Conservation (phyloP, 1,140 invertebrate genomes). For the Heterodera schachtii region DNA sequence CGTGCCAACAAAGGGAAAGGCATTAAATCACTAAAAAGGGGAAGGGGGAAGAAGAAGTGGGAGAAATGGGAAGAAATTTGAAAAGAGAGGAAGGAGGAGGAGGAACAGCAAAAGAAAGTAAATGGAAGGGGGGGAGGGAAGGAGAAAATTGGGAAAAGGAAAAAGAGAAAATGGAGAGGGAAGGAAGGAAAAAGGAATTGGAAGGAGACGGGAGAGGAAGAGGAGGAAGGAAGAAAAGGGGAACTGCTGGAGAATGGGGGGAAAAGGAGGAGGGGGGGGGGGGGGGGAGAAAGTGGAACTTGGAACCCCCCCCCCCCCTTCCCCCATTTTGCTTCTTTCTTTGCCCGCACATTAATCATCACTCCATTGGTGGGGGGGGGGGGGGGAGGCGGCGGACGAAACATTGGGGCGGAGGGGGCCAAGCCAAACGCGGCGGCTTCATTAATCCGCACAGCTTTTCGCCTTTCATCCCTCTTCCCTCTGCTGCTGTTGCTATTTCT, state of each 20-base stretch:
- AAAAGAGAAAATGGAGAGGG: background rate
- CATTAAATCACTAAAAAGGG: constrained; percentile 31
- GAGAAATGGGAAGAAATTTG: background rate
- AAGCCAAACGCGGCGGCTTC: background rate
- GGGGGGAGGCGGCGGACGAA: background rate
- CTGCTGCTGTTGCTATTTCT: background rate
- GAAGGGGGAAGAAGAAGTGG: background rate
- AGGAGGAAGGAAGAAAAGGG: background rate
- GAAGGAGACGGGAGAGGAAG: background rate
- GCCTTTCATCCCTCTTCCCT: background rate
- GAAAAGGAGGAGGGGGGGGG: too few species aligned
- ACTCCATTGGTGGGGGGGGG: background rate
- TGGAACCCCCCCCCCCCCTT: background rate
- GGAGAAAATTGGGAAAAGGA: background rate
- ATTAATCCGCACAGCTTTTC: background rate
- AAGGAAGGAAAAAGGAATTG: background rate
- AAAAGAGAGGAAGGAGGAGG: background rate
- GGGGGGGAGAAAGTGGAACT: background rate
- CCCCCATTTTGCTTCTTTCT: background rate
- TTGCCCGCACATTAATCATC: background rate
- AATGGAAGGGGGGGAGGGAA: background rate
- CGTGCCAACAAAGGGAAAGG: constrained; percentile 49
- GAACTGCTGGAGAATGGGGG: background rate
- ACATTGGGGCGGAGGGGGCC: background rate
- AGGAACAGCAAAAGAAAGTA: background rate